These are phyloP conservation scores for Borostomias antarcticus DNA, from an alignment of 2,797 vertebrate species.

Conservation along the genomic window DNA sequence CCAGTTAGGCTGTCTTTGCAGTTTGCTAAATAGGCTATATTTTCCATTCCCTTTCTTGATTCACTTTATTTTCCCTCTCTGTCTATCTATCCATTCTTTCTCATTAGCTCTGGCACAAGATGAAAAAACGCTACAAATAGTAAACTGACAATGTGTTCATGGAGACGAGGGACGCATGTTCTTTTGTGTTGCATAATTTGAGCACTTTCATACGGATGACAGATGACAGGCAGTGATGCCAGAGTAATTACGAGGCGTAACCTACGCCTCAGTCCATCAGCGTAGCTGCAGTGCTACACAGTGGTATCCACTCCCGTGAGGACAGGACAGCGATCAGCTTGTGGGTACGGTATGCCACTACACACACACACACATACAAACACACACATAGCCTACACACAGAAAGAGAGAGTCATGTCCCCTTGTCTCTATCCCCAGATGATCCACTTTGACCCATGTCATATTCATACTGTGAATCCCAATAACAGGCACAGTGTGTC, in stretches of 20 bases:
- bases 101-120: background rate
- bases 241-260: slow-evolving; percentile 70
- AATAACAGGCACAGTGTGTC: too few relatives aligned
- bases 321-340: slow-evolving; percentile 43
- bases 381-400: background rate
- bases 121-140: background rate
- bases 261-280: slow-evolving; percentile 50
- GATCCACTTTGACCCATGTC: too few relatives aligned
- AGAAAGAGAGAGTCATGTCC: background rate
- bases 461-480: too few relatives aligned
- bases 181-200: slow-evolving; percentile 58
- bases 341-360: slow-evolving; percentile 54
- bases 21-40: background rate
- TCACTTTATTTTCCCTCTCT: background rate
- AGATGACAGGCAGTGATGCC: slow-evolving; percentile 56
- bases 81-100: background rate
- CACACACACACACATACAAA: background rate
- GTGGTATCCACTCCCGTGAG: too few relatives aligned
- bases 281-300: slow-evolving; percentile 57
- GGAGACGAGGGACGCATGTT: slow-evolving; percentile 23
- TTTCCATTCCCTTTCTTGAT: slow-evolving; percentile 1
- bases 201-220: slow-evolving; percentile 42
- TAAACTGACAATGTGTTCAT: slow-evolving; percentile 5
- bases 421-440: background rate
- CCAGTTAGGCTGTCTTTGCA: slow-evolving; percentile 16